Evolutionary conservation across 1,140 invertebrate species (phyloP).

Genomic region (Thaumetopoea pityocampa): DNA sequence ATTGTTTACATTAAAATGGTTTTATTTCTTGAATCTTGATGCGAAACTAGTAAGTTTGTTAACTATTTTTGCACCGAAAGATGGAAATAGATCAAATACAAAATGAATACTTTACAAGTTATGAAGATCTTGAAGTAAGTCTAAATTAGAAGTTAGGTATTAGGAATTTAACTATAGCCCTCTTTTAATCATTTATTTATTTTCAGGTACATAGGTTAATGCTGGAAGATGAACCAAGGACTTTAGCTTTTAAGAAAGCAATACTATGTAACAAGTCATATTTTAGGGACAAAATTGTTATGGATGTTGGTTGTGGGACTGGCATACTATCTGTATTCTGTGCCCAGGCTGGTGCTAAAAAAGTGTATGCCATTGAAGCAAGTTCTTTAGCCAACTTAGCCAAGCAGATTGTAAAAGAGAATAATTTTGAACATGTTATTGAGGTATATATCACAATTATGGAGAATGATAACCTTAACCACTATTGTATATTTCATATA

Average conservation of each 20-base stretch:
- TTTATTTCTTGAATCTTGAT: too few species aligned
- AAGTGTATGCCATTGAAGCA: constrained; percentile 95
- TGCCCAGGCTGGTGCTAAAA: constrained; percentile 93
- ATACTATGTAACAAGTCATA: constrained; percentile 83
- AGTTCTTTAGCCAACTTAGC: constrained; percentile 93
- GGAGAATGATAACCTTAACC: too few species aligned
- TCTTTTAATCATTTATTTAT: neutral
- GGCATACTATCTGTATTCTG: constrained; percentile 97
- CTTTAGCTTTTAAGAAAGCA: constrained; percentile 88
- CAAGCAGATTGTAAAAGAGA: constrained; percentile 89
- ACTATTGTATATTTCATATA: too few species aligned
- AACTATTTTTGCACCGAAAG: neutral
- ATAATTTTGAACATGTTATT: constrained; percentile 75
- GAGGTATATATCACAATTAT: constrained; percentile 60
- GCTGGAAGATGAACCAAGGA: constrained; percentile 88
- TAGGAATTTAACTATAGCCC: neutral
- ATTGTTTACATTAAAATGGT: too few species aligned
- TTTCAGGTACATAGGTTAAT: constrained; percentile 85
- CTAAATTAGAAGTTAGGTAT: neutral
- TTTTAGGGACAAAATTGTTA: constrained; percentile 85
- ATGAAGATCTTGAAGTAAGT: constrained; percentile 75
- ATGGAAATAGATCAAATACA: constrained; percentile 28
- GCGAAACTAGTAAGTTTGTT: too few species aligned
- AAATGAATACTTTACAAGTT: constrained; percentile 72
- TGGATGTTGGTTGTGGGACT: constrained; percentile 98